Conservation (phyloP, 2,113 vertebrate genomes). For the Cariama cristata region DNA sequence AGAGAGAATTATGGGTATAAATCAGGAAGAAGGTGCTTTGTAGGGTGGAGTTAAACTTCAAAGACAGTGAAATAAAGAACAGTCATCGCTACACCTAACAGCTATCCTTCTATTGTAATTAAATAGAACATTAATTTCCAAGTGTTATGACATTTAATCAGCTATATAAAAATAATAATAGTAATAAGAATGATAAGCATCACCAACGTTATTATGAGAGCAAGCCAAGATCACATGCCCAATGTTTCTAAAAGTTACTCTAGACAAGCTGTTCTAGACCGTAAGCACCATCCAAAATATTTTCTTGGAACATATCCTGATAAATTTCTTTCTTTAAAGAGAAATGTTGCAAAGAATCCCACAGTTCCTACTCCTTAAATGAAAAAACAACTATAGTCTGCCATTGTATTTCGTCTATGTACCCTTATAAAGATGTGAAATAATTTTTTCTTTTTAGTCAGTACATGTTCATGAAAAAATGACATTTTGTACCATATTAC, state of each 20-base stretch:
- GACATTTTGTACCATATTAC: neutral
- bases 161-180: constrained; percentile 50
- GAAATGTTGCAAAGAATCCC: neutral
- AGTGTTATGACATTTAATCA: constrained; percentile 57
- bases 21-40: constrained; percentile 46
- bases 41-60: constrained; percentile 61
- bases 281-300: neutral
- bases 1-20: neutral
- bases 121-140: constrained; percentile 54
- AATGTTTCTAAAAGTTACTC: neutral
- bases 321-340: neutral
- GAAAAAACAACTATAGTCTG: neutral
- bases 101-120: constrained; percentile 55
- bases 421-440: neutral
- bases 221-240: neutral
- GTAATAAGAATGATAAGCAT: constrained; percentile 22
- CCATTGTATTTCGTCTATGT: neutral
- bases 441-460: neutral
- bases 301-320: neutral
- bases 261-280: neutral
- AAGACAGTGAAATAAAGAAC: constrained; percentile 20
- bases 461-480: neutral
- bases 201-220: neutral
- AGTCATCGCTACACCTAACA: constrained; percentile 35
- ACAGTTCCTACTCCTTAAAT: neutral